A percentile compares a stretch with the other conserved stretches of the same genome.
These are phyloP conservation scores for Eumacrocentrus americanus DNA, from an alignment of 2,888 invertebrate genomes.

Conservation along the genomic window DNA sequence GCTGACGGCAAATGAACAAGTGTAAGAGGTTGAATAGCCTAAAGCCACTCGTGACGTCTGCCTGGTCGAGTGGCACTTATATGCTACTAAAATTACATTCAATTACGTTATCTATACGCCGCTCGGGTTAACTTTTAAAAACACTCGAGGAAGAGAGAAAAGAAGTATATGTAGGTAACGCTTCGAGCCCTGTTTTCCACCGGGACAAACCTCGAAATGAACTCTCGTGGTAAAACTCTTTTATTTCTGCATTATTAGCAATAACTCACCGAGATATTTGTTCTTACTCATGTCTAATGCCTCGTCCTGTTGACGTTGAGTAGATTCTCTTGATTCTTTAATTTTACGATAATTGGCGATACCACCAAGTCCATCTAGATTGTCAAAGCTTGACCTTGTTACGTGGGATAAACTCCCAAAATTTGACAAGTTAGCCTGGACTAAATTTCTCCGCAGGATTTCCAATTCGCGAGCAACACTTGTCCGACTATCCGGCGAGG, in stretches of 20 bases:
- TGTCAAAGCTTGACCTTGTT: conserved; percentile 44
- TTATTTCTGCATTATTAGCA: not conserved
- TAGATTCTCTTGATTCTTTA: conserved; percentile 46
- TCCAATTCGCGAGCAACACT: conserved; percentile 54
- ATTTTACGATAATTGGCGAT: conserved; percentile 44
- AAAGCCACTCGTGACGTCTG: conserved; percentile 59
- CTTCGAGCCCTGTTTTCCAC: too few relatives aligned
- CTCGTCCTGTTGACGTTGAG: conserved; percentile 56
- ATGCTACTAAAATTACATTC: conserved; percentile 62
- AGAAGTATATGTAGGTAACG: too few relatives aligned
- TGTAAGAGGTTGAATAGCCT: conserved; percentile 48
- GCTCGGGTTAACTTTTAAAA: conserved; percentile 55
- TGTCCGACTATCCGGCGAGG: conserved; percentile 44
- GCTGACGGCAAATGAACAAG: conserved; percentile 46
- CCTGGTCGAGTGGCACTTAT: conserved; percentile 58
- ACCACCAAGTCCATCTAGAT: conserved; percentile 45
- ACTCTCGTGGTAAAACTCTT: not conserved
- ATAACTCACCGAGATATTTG: conserved; percentile 55
- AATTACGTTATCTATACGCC: conserved; percentile 56
- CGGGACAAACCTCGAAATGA: too few relatives aligned
- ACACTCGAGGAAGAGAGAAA: conserved; percentile 49
- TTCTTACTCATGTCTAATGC: conserved; percentile 60
- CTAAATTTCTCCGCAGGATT: conserved; percentile 52
- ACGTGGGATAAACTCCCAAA: conserved; percentile 41
- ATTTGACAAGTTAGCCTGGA: conserved; percentile 51